Evolutionary conservation across 2,113 vertebrate genomes (phyloP).

Genomic region (Arenaria interpres): DNA sequence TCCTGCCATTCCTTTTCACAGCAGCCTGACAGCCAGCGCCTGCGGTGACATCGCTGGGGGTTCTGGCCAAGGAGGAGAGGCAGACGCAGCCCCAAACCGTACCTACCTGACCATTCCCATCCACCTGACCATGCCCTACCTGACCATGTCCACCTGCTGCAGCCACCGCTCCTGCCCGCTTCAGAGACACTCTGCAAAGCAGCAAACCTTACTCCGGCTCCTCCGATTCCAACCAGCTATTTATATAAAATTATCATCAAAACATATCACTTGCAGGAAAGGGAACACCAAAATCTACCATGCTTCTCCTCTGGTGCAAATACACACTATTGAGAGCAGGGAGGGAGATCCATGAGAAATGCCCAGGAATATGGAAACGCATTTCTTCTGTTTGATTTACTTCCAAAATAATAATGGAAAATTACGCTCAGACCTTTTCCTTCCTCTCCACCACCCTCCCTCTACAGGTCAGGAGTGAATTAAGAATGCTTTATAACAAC

Average conservation of each 20-base stretch:
- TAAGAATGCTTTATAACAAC: not conserved
- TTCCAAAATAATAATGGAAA: not conserved
- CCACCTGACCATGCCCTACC: not conserved
- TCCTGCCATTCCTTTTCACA: not conserved
- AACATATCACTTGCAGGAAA: not conserved
- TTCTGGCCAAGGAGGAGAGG: not conserved
- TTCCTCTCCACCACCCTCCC: not conserved
- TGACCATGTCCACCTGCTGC: not conserved
- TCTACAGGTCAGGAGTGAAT: not conserved
- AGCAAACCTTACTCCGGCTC: fast-evolving
- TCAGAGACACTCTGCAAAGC: not conserved
- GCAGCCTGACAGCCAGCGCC: not conserved
- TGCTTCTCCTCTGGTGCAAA: not conserved
- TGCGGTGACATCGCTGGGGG: not conserved
- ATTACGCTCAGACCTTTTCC: not conserved
- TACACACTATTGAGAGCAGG: fast-evolving
- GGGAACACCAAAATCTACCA: not conserved
- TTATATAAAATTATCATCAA: fast-evolving
- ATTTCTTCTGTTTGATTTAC: not conserved
- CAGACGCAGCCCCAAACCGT: not conserved
- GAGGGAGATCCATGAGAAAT: fast-evolving
- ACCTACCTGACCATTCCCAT: not conserved
- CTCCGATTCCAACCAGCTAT: fast-evolving
- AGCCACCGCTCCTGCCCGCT: fast-evolving
- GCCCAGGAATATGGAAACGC: fast-evolving